A percentile compares a stretch with the other conserved stretches of the same genome.
phyloP scores from a whole-genome alignment of 2,113 vertebrate species.

The Cricetomys ansorgei region DNA sequence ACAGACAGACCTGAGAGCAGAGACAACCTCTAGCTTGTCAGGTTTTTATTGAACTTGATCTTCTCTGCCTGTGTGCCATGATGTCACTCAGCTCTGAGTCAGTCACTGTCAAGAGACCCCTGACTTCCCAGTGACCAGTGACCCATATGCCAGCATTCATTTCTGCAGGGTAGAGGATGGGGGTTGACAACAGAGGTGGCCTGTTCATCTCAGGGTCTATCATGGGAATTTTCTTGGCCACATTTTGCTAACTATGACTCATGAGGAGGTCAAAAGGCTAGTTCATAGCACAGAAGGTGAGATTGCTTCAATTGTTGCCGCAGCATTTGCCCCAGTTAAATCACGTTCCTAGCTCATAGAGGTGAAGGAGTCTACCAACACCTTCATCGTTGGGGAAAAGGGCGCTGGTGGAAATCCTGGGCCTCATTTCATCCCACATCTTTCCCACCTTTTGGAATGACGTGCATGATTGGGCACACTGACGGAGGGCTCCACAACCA shows the following conservation, averaged over 20 bases:
- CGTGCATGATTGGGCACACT: neutral
- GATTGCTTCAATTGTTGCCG: neutral
- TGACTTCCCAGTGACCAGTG: neutral
- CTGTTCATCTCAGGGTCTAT: no score
- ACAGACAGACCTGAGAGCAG: neutral
- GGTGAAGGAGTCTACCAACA: neutral
- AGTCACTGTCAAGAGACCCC: neutral
- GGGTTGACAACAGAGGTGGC: neutral
- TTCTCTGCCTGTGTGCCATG: neutral
- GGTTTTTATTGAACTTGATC: neutral
- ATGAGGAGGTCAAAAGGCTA: neutral
- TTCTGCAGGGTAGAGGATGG: no score
- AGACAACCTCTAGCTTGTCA: neutral
- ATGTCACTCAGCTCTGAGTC: neutral
- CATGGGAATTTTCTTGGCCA: neutral
- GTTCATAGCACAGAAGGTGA: neutral
- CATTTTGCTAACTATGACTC: neutral
- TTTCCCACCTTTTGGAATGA: neutral
- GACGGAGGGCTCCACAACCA: neutral
- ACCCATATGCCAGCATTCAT: neutral
- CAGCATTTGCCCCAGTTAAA: neutral
- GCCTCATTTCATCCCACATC: neutral
- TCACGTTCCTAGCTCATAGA: neutral
- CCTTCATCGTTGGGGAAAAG: neutral
- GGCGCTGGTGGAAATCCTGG: neutral